Conservation (phyloP, 2,797 vertebrate genomes). For the Arctocebus calabarensis region DNA sequence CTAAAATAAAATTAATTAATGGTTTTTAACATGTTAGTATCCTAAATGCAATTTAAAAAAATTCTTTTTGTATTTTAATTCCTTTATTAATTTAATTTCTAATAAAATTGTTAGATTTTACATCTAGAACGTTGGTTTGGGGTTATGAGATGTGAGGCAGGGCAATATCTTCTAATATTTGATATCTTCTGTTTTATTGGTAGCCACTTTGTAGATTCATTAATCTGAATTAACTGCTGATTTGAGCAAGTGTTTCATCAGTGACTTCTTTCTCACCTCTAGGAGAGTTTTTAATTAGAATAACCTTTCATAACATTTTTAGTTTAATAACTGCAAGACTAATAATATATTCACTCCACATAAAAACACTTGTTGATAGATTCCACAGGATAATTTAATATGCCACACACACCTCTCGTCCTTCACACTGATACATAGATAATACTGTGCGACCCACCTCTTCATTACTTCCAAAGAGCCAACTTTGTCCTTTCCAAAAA, state of each 20-base stretch:
- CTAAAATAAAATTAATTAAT: not conserved
- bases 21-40: not conserved
- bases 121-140: not conserved
- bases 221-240: slow-evolving; percentile 57
- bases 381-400: not conserved
- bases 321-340: slow-evolving; percentile 48
- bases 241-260: slow-evolving; percentile 41
- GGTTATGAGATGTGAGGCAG: not conserved
- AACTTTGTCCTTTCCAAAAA: not conserved
- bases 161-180: not conserved
- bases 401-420: not conserved
- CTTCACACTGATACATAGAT: not conserved
- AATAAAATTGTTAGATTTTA: not conserved
- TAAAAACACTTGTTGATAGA: slow-evolving; percentile 26
- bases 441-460: not conserved
- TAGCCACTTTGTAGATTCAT: slow-evolving; percentile 42
- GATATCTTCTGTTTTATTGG: not conserved
- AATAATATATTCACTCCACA: slow-evolving; percentile 23
- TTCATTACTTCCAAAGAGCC: not conserved
- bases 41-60: not conserved
- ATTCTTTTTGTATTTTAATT: not conserved
- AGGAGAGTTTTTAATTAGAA: slow-evolving; percentile 63
- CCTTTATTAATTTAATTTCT: not conserved
- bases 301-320: slow-evolving; percentile 63
- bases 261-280: slow-evolving; percentile 46